phyloP scores from a whole-genome alignment of 2,888 invertebrate genomes.

The Acrobasis repandana region DNA sequence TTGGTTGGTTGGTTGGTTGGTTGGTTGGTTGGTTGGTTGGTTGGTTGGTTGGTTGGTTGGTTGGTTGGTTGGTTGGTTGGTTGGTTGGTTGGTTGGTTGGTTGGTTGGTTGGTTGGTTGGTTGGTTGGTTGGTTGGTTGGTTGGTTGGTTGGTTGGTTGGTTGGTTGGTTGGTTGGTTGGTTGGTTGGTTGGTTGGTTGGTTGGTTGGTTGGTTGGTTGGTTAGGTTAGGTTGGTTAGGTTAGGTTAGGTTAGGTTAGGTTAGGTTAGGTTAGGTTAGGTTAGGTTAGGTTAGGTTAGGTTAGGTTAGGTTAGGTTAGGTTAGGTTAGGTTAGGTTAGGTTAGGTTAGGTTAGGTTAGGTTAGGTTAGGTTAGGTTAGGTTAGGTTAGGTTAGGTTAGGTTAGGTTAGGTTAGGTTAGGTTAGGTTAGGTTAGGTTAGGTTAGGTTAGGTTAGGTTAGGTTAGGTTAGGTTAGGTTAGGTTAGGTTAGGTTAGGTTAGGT shows the following conservation, averaged over 20 bases:
- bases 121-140: conserved; percentile 5
- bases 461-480: conserved; percentile 33
- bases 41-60: conserved; percentile 20
- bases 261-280: conserved; percentile 31
- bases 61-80: too few species aligned
- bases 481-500: conserved; percentile 30
- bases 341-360: too few species aligned
- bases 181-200: conserved; percentile 28
- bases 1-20: too few species aligned
- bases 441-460: conserved; percentile 31
- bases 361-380: conserved; percentile 24
- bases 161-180: conserved; percentile 21
- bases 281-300: conserved; percentile 32
- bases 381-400: conserved; percentile 29
- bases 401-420: conserved; percentile 28
- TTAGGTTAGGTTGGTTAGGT: too few species aligned
- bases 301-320: conserved; percentile 27
- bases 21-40: conserved; percentile 5
- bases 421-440: conserved; percentile 32
- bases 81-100: too few species aligned
- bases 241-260: conserved; percentile 33
- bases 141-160: neutral
- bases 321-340: conserved; percentile 18
- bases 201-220: conserved; percentile 20
- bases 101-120: too few species aligned